Percentiles rank a stretch among this genome's conserved stretches.
phyloP scores from a whole-genome alignment of 2,888 invertebrate species.

The Drosophila histrio region DNA sequence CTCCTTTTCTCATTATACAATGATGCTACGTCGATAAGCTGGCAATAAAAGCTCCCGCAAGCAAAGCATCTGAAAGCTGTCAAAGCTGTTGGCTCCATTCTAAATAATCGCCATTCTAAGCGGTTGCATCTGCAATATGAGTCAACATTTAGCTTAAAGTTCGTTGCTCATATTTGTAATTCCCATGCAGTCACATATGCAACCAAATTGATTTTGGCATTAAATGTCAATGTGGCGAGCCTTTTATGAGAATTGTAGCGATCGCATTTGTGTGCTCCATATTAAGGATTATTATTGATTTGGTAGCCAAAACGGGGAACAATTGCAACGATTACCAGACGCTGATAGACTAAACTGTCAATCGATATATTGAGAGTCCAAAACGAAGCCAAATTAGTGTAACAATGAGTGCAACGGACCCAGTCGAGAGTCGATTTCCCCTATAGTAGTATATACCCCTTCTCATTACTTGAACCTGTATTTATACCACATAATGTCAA shows the following conservation, averaged over 20 bases:
- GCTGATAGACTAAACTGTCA: slow-evolving; percentile 75
- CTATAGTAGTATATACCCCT: background rate
- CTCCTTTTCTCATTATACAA: background rate
- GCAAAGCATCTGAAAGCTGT: background rate
- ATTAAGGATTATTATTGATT: slow-evolving; percentile 76
- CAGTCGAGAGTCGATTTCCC: slow-evolving; percentile 1
- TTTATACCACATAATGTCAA: slow-evolving; percentile 36
- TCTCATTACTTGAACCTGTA: background rate
- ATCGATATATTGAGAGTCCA: slow-evolving; percentile 22
- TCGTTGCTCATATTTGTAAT: slow-evolving; percentile 47
- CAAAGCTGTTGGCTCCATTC: background rate
- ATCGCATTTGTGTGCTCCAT: slow-evolving; percentile 71
- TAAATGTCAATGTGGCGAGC: slow-evolving; percentile 66
- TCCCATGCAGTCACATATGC: slow-evolving; percentile 31
- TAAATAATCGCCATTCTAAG: slow-evolving; percentile 9
- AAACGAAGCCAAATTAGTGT: slow-evolving; percentile 66
- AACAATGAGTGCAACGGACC: slow-evolving; percentile 58
- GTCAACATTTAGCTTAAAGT: slow-evolving; percentile 25
- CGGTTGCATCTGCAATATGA: slow-evolving; percentile 33
- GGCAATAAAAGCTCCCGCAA: background rate
- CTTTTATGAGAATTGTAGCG: slow-evolving; percentile 75
- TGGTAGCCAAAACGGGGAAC: slow-evolving; percentile 68
- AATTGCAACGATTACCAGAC: slow-evolving; percentile 64
- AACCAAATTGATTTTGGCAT: slow-evolving; percentile 53
- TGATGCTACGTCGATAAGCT: background rate